Evolutionary conservation across 2,888 invertebrate species (phyloP).

Genomic region (Leptopilina syphax): DNA sequence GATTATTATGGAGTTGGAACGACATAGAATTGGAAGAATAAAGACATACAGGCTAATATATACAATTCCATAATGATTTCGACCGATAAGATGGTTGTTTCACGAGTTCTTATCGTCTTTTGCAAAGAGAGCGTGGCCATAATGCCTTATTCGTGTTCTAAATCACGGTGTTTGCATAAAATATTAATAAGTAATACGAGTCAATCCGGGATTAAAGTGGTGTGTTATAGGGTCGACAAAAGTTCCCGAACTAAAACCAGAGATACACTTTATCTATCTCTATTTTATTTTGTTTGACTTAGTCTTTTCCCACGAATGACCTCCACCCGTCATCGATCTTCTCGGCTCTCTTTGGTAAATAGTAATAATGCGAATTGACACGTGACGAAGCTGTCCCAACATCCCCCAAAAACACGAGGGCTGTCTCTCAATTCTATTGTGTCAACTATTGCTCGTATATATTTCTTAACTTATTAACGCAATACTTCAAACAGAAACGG

Average conservation of each 20-base stretch:
- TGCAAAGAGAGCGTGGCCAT: slow-evolving; percentile 57
- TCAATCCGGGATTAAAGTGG: slow-evolving; percentile 75
- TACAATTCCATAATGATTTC: slow-evolving; percentile 17
- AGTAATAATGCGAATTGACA: slow-evolving; percentile 76
- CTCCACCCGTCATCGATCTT: slow-evolving; percentile 58
- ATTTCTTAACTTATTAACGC: neutral
- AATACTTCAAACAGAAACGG: no score
- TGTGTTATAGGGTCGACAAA: slow-evolving; percentile 50
- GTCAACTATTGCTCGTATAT: neutral
- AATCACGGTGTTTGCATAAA: slow-evolving; percentile 76
- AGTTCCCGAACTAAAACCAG: slow-evolving; percentile 48
- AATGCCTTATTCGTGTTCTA: slow-evolving; percentile 66
- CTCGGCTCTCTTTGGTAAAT: slow-evolving; percentile 71
- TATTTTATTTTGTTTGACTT: slow-evolving; percentile 75
- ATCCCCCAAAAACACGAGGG: slow-evolving; percentile 56
- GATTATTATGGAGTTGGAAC: slow-evolving; percentile 5
- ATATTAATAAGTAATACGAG: slow-evolving; percentile 77
- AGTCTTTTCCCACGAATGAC: slow-evolving; percentile 73
- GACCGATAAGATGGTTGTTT: slow-evolving; percentile 60
- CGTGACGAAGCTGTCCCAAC: slow-evolving; percentile 74
- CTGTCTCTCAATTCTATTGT: slow-evolving; percentile 19
- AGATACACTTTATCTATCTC: slow-evolving; percentile 74
- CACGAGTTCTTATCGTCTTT: slow-evolving; percentile 62
- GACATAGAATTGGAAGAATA: slow-evolving; percentile 4
- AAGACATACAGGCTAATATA: slow-evolving; percentile 15